Conservation (phyloP, 2,113 vertebrate genomes). For the Cochlearius cochlearius region DNA sequence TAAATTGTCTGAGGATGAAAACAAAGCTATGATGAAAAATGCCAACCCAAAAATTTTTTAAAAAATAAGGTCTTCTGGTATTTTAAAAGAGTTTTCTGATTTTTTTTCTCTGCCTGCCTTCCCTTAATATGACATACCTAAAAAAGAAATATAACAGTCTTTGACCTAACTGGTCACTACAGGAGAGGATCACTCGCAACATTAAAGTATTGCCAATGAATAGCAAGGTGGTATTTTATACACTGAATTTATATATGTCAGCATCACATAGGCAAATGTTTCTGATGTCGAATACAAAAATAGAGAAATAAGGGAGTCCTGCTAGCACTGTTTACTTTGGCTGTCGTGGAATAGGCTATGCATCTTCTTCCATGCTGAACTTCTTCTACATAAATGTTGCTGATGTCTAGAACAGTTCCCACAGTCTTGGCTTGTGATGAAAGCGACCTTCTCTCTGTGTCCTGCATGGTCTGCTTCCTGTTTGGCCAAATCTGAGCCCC, state of each 20-base stretch:
- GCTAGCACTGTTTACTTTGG: constrained; percentile 48
- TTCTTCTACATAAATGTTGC: neutral
- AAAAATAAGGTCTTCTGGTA: neutral
- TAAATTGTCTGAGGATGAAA: neutral
- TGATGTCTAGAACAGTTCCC: constrained; percentile 30
- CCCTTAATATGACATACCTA: neutral
- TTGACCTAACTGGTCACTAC: neutral
- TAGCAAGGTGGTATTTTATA: neutral
- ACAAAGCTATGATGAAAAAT: neutral
- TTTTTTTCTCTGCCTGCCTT: neutral
- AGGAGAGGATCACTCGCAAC: neutral
- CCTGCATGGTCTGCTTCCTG: constrained; percentile 14
- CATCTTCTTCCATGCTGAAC: constrained; percentile 20
- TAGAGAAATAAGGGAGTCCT: constrained; percentile 5
- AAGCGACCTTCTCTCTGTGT: constrained; percentile 28
- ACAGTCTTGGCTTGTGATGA: constrained; percentile 61
- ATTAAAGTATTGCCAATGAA: neutral
- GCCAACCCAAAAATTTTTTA: neutral
- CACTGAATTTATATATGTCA: neutral
- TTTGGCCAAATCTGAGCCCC: neutral
- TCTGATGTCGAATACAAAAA: constrained; percentile 9
- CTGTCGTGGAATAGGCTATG: neutral
- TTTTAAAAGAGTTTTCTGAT: neutral
- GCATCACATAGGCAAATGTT: neutral
- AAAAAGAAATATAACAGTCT: neutral